Evolutionary conservation across 2,113 vertebrate genomes (phyloP), one percentile per base, ranked within the genome.

Genomic region (Rattus norvegicus): DNA sequence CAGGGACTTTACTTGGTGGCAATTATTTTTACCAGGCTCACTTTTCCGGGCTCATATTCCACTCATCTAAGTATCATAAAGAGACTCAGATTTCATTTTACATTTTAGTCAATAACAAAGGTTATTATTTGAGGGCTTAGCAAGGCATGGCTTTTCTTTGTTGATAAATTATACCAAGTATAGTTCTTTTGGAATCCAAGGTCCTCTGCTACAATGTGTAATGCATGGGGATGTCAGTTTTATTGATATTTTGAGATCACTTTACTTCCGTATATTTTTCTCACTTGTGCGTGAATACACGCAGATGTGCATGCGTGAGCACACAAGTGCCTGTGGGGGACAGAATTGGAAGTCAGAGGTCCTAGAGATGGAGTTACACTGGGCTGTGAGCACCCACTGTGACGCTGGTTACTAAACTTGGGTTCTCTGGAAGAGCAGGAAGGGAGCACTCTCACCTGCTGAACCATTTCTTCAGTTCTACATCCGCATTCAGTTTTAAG

Each of bases 21-120:
- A 91, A 93, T 92, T 47, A 89, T 86, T 97, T 95, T 67, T 49
- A 65, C 52, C 49, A 85, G 67, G n/a, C 52, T 92, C 63, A 75
- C 47, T 43, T 76, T 95, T 75, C 11, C 43, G 13, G 30, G 13
- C 49, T 33, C 28, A 75, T 16, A 75, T 56, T 77, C 79, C 72
- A 76, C 28, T 72, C 19, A 49, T 80, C 19, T 80, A 49, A 61
- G 39, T 91, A 3, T 72, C 56, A 75, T 39, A 77, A 87, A 73
- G 88, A 67, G 90, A 86, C 93, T n/a, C 56, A 59, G 43, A 22
- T 33, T 87, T 54, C 2, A 17, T 63, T 61, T 80, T 95, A 49
- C 59, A 72, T 86, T 85, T 94, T 52, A 65, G 56, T 88, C n/a
- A 56, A 9, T 52, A 90, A 39, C 26, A 77, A 93, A 36, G 17